Evolutionary conservation across 1,140 invertebrate genomes (phyloP), one percentile per base, ranked within the genome.

Genomic region (Sipha flava): DNA sequence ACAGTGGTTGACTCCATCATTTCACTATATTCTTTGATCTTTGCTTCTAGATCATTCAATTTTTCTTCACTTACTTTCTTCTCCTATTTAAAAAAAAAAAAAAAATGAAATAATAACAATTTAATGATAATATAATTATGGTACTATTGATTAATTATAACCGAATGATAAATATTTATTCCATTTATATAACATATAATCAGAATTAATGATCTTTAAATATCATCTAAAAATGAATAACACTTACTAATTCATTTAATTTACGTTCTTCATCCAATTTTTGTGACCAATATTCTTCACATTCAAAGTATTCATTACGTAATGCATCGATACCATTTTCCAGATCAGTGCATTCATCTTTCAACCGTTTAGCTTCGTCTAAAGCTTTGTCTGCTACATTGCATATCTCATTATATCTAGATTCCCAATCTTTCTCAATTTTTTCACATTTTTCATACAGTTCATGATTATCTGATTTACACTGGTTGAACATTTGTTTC

Each of bases 201-300:
- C n/a, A n/a, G n/a, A n/a, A n/a, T n/a, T n/a, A n/a, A n/a, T n/a
- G n/a, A n/a, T n/a, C n/a, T n/a, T n/a, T n/a, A 18, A 59, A 73
- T 52, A 75, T 7, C 43, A 16, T 26, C 21, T 31, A 47, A 10
- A 45, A 3, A 52, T 40, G 59, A 49, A 40, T 6, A 21, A 23
- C 6, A 80, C 26, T 81, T 81, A 84, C 83, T 79, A 91, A 89
- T 80, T 92, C 91, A 83, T 90, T 92, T 54, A 91, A 85, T 81
- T 90, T 88, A 47, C 93, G 87, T 84, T 95, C 94, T 80, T 94
- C 93, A 59, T 92, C 89, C 40, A 95, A 85, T 85, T 94, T 94
- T 9, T 84, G 85, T 23, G 90, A 87, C 93, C 93, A 95, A 85
- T 95, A 95, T 83, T 95, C 93, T 85, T 95, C 94, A 83, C 92